Base-by-base conservation (phyloP, 2,797 vertebrate genomes). In the Gadopsis marmoratus region DNA sequence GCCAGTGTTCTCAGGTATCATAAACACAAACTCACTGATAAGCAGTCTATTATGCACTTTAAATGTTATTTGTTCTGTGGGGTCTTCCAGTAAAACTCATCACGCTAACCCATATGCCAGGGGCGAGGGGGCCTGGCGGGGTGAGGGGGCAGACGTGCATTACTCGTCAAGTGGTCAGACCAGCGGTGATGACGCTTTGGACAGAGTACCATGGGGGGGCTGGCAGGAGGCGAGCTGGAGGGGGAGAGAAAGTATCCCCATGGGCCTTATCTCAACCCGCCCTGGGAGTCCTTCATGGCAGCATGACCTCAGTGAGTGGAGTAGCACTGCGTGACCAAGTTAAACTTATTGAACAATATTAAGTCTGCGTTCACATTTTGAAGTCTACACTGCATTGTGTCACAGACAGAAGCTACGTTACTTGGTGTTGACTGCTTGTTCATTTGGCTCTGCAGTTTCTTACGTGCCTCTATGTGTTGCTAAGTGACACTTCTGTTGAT, bases 21-120 rank as follows among this genome's bases (percentile, higher is more conserved):
- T 63, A 41, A 71, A 56, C 29, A 70, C 12, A 45, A 71, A 37
- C 6, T 59, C 1, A 61, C 5, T 62, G 26, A 64, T 67, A 35
- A 73, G 23, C 6, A 31, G 3, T 21, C 21, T 3, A n/a, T 37
- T 2, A 43, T 29, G 43, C 4, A 13, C 23, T 26, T n/a, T 21
- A 11, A 12, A 31, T 4, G 31, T 48, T 21, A 19, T 50, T 64
- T 81, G 2, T 75, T 67, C 13, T 5, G 0, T 75, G 41, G 79
- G 59, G 8, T 58, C 7, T 62, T 69, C 87, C 17, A 91, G 87
- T 13, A 93, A 79, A 78, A 33, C 48, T 56, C 84, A 54, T 39
- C 90, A 95, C 68, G 58, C 87, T 17, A 95, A 95, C 81, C 94
- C 94, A 0, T 95, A 95, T 23, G 84, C 86, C 19, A 48, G 71